Conservation (phyloP, 2,797 vertebrate genomes). For the Meda fulgida region DNA sequence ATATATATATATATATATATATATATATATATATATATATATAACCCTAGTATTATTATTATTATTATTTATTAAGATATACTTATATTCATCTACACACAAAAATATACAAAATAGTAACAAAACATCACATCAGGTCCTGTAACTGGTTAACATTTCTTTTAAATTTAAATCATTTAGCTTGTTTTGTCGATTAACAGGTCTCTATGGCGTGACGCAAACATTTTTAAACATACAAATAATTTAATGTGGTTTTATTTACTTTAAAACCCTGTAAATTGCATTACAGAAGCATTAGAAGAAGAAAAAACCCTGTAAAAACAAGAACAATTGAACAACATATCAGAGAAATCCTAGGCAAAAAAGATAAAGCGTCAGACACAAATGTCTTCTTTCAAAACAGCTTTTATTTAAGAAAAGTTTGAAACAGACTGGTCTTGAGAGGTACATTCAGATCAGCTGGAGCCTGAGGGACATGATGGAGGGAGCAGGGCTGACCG, state of each 20-base stretch:
- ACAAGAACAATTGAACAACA: neutral
- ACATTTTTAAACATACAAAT: neutral
- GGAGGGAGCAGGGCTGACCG: slow-evolving; percentile 61
- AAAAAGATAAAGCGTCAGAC: slow-evolving; percentile 18
- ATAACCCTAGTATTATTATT: neutral
- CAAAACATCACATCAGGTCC: neutral
- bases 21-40: too few relatives aligned
- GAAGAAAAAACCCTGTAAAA: neutral
- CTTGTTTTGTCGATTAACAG: neutral
- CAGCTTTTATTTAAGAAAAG: slow-evolving; percentile 81
- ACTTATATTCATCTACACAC: neutral
- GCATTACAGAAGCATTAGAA: neutral
- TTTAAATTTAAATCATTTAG: neutral
- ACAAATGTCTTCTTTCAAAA: slow-evolving; percentile 70
- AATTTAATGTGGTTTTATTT: neutral
- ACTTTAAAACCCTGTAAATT: neutral
- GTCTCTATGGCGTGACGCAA: neutral
- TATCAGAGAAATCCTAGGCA: neutral
- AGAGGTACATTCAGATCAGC: slow-evolving; percentile 84
- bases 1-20: too few relatives aligned
- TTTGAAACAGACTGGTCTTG: slow-evolving; percentile 76
- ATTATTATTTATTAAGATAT: neutral
- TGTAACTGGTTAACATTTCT: neutral
- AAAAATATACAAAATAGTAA: neutral
- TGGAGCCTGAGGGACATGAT: slow-evolving; percentile 68